Evolutionary conservation across 2,888 invertebrate genomes (phyloP).

Genomic region (Drosophila aldrichi): DNA sequence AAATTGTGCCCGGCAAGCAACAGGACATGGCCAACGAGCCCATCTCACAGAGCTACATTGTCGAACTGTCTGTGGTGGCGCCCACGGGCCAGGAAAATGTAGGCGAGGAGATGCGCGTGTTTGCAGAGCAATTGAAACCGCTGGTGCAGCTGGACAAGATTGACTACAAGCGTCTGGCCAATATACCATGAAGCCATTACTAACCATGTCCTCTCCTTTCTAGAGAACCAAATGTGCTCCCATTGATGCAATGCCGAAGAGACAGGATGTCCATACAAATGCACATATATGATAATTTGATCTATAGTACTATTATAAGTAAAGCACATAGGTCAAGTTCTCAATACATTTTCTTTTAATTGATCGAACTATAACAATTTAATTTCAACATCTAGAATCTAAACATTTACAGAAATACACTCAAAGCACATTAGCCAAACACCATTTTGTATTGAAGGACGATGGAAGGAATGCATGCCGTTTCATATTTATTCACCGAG

Average conservation of each 20-base stretch:
- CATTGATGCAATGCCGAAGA: background rate
- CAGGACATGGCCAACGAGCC: conserved; percentile 90
- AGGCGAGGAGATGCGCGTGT: conserved; percentile 97
- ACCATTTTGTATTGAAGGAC: conserved; percentile 4
- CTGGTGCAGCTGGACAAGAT: conserved; percentile 96
- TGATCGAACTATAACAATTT: conserved; percentile 21
- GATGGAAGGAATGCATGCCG: conserved; percentile 27
- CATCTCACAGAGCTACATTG: conserved; percentile 96
- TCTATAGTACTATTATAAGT: background rate
- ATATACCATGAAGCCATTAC: conserved; percentile 68
- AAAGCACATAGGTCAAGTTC: background rate
- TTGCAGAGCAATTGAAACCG: conserved; percentile 97
- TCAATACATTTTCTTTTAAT: background rate
- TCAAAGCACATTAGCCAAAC: conserved; percentile 1
- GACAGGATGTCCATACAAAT: background rate
- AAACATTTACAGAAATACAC: conserved; percentile 29
- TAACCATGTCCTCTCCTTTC: background rate
- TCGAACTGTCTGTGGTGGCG: conserved; percentile 94
- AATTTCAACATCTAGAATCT: conserved; percentile 17
- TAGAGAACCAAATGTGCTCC: background rate
- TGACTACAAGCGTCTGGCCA: conserved; percentile 91
- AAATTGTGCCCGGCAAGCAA: conserved; percentile 91
- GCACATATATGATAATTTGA: background rate
- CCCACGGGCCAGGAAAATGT: conserved; percentile 97
- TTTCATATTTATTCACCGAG: conserved; percentile 16